A percentile compares a stretch with the other conserved stretches of the same genome.
Conservation (phyloP, 64 coral and sea anemone species). For the Pocillopora verrucosa region DNA sequence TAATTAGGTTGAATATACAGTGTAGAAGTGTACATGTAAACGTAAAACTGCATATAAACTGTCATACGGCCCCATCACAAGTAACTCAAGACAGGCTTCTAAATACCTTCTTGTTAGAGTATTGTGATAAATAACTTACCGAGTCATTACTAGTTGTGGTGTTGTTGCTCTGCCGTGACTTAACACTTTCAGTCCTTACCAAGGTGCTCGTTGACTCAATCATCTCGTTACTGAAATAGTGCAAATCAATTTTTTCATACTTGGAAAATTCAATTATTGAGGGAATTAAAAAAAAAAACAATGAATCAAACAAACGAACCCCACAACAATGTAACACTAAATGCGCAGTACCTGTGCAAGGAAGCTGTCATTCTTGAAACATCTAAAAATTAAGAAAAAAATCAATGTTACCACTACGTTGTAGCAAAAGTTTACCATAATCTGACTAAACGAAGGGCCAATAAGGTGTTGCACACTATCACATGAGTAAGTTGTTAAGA, state of each 20-base stretch:
- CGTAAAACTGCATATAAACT: too few relatives aligned
- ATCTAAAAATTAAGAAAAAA: neutral
- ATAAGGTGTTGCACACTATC: too few relatives aligned
- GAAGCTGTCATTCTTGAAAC: constrained; percentile 16
- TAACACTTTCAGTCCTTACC: constrained; percentile 58
- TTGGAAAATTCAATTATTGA: too few relatives aligned
- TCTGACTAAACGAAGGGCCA: too few relatives aligned
- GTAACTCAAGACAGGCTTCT: too few relatives aligned
- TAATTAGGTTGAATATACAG: too few relatives aligned
- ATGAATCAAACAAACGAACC: neutral
- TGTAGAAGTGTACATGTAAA: too few relatives aligned
- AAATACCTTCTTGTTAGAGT: too few relatives aligned
- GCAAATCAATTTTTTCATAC: neutral
- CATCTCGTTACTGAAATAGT: constrained; percentile 46
- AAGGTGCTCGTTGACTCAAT: constrained; percentile 68
- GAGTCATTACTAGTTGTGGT: constrained; percentile 73
- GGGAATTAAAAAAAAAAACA: neutral
- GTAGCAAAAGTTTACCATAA: too few relatives aligned
- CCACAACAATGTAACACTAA: neutral
- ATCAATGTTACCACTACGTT: neutral
- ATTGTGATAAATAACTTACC: constrained; percentile 38
- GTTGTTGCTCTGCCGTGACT: constrained; percentile 63
- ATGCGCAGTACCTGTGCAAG: neutral
- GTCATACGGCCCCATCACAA: too few relatives aligned
- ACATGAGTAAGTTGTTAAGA: too few relatives aligned